Percentiles rank a stretch among this genome's conserved stretches.
Conservation (phyloP, 2,113 vertebrate species). For the Macquaria ambigua region DNA sequence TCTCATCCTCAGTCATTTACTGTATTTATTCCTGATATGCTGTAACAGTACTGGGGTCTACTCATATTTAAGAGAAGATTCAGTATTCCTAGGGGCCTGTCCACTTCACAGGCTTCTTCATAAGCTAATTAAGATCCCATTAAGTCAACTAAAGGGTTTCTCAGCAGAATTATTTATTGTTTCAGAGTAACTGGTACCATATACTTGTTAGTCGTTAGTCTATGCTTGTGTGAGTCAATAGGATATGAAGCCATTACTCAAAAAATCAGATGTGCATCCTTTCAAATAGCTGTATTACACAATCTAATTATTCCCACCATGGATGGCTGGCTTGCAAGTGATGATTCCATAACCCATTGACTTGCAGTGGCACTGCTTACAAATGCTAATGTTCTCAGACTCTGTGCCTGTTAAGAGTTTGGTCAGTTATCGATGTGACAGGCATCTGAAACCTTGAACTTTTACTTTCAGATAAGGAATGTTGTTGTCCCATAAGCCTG, state of each 20-base stretch:
- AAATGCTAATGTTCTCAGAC: constrained; percentile 40
- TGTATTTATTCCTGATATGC: constrained; percentile 37
- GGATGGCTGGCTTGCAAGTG: constrained; percentile 24
- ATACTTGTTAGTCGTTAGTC: constrained; percentile 1
- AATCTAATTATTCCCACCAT: constrained; percentile 48
- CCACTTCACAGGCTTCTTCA: constrained; percentile 19
- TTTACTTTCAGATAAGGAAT: background rate
- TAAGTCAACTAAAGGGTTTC: constrained; percentile 13
- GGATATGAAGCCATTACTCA: constrained; percentile 44
- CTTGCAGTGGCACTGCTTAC: constrained; percentile 26
- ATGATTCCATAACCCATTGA: constrained; percentile 53
- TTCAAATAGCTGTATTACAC: constrained; percentile 47
- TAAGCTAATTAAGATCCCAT: constrained; percentile 24
- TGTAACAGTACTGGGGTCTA: constrained; percentile 42
- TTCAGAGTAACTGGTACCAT: constrained; percentile 19
- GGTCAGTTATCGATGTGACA: constrained; percentile 5
- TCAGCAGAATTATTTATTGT: constrained; percentile 53
- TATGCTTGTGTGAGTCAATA: constrained; percentile 28
- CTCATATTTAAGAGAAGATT: constrained; percentile 28
- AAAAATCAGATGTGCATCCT: constrained; percentile 17
- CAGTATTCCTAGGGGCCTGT: constrained; percentile 14
- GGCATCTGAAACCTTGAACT: constrained; percentile 7
- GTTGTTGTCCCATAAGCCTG: background rate
- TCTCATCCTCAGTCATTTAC: constrained; percentile 17
- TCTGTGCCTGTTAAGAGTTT: constrained; percentile 14